A percentile compares a stretch with the other conserved stretches of the same genome.
Evolutionary conservation across 2,113 vertebrate species (phyloP).

Genomic region (Anas platyrhynchos): DNA sequence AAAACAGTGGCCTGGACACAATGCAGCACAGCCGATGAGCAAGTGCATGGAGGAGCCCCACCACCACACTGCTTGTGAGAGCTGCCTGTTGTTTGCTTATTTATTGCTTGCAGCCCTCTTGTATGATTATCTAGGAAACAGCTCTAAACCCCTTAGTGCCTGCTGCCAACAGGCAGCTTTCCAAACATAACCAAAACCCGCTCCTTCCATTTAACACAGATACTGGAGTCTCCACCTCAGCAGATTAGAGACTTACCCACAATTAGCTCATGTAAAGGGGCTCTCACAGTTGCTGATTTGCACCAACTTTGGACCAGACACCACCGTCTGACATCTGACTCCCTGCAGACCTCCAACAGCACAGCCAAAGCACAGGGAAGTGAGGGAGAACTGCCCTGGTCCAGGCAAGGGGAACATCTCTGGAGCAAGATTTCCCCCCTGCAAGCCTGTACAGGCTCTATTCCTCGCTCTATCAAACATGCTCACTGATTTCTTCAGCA

Average conservation of each 20-base stretch:
- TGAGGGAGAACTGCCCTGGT: neutral
- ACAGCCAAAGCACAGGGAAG: fast-evolving
- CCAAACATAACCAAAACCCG: neutral
- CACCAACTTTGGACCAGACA: neutral
- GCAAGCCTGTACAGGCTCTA: neutral
- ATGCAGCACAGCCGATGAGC: neutral
- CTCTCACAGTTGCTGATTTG: neutral
- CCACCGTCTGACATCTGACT: neutral
- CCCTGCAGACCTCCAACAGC: fast-evolving
- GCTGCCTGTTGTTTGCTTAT: neutral
- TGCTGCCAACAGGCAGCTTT: neutral
- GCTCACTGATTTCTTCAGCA: neutral
- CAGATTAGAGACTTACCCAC: neutral
- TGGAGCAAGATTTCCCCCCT: neutral
- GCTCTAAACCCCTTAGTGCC: neutral
- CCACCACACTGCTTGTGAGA: neutral
- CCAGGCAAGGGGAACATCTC: neutral
- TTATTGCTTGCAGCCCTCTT: neutral
- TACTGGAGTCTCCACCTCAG: neutral
- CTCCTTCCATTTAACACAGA: neutral
- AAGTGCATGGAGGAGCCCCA: neutral
- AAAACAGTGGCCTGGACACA: neutral
- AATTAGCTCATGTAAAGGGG: neutral
- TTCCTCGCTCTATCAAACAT: neutral
- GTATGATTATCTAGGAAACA: neutral